Evolutionary conservation across 2,797 vertebrate species (phyloP).

Genomic region (Phrynocephalus vlangalii): DNA sequence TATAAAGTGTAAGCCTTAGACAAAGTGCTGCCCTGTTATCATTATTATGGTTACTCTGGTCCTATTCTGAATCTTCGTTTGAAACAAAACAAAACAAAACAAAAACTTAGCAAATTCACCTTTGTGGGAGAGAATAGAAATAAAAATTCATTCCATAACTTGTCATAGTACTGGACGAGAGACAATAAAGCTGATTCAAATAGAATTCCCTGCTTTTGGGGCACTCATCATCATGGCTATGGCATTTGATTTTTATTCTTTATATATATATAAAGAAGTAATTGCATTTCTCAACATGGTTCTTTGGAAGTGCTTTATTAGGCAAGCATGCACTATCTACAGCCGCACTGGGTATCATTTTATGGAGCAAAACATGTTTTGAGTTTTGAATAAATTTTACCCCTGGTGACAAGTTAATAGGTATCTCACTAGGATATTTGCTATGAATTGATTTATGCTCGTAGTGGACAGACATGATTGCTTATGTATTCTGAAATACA

Average conservation of each 20-base stretch:
- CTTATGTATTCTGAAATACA: constrained; percentile 65
- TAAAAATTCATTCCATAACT: constrained; percentile 54
- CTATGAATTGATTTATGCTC: constrained; percentile 74
- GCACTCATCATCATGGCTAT: constrained; percentile 58
- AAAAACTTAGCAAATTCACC: background rate
- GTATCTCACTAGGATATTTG: constrained; percentile 68
- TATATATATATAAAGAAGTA: constrained; percentile 28
- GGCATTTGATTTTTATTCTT: constrained; percentile 62
- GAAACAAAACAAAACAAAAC: constrained; percentile 14
- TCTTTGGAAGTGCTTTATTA: constrained; percentile 60
- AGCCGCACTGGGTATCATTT: constrained; percentile 58
- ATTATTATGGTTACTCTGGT: background rate
- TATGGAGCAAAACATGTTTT: constrained; percentile 59
- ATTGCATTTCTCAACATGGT: constrained; percentile 65
- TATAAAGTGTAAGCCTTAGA: background rate
- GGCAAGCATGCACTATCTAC: constrained; percentile 62
- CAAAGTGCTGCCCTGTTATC: constrained; percentile 6
- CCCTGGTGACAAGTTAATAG: constrained; percentile 75
- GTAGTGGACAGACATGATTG: constrained; percentile 59
- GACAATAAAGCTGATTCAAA: too few relatives aligned
- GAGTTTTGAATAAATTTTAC: constrained; percentile 77
- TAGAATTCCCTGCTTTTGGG: constrained; percentile 64
- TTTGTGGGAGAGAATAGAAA: constrained; percentile 31
- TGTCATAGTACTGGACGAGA: constrained; percentile 57
- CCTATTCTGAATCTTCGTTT: constrained; percentile 44